Evolutionary conservation across 2,888 invertebrate genomes (phyloP).

Genomic region (Lapara coniferarum): DNA sequence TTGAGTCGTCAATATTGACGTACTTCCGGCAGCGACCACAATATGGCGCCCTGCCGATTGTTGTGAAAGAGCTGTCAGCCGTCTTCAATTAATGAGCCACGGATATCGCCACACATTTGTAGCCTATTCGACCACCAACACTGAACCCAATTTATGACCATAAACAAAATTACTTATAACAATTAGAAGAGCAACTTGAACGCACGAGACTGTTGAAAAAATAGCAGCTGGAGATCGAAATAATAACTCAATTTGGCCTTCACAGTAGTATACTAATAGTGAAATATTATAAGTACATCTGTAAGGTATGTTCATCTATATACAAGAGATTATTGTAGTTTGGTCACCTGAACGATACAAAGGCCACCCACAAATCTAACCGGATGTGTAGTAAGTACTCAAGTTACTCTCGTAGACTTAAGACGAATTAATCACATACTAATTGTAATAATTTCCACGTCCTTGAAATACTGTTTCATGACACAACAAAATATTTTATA

Average conservation of each 20-base stretch:
- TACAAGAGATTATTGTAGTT: not conserved
- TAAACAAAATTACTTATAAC: constrained; percentile 24
- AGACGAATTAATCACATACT: not conserved
- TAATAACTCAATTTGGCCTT: constrained; percentile 34
- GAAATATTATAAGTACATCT: not conserved
- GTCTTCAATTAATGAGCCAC: constrained; percentile 66
- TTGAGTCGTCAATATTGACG: constrained; percentile 70
- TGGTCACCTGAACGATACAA: not conserved
- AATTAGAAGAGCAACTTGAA: constrained; percentile 31
- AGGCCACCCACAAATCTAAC: not conserved
- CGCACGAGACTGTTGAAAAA: constrained; percentile 49
- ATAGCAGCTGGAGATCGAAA: constrained; percentile 43
- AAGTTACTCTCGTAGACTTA: not conserved
- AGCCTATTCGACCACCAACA: constrained; percentile 57
- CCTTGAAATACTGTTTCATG: constrained; percentile 27
- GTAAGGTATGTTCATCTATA: not conserved
- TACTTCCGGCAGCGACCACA: constrained; percentile 63
- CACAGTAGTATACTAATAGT: not conserved
- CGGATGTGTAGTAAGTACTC: not conserved
- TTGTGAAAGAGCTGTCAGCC: constrained; percentile 78
- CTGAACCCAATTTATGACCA: constrained; percentile 42
- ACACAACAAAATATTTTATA: constrained; percentile 24
- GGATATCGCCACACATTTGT: constrained; percentile 46
- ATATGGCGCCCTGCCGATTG: constrained; percentile 73
- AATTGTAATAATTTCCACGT: not conserved